Evolutionary conservation across 2,797 vertebrate species (phyloP).

Genomic region (Microchirus variegatus): DNA sequence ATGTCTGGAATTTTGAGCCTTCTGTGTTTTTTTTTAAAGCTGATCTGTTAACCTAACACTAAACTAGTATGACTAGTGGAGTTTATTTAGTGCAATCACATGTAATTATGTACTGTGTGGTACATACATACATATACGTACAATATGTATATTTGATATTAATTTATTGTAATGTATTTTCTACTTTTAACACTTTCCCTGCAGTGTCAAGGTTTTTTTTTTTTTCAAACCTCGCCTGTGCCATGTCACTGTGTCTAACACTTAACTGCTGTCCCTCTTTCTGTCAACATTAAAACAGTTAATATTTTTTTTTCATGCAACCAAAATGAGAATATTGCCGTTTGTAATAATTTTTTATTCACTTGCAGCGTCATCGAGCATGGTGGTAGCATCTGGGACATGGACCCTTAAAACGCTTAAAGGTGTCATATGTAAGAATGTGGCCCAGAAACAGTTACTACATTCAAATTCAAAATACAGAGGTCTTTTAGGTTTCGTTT

Average conservation of each 20-base stretch:
- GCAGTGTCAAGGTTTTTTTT: slow-evolving; percentile 29
- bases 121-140: slow-evolving; percentile 14
- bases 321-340: neutral
- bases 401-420: too few relatives aligned
- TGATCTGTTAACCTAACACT: slow-evolving; percentile 39
- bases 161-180: slow-evolving; percentile 71
- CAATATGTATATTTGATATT: slow-evolving; percentile 48
- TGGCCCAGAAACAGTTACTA: too few relatives aligned
- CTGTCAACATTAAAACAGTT: slow-evolving; percentile 63
- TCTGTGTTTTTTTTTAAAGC: slow-evolving; percentile 52
- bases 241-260: slow-evolving; percentile 45
- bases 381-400: too few relatives aligned
- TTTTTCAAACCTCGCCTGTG: slow-evolving; percentile 35
- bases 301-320: slow-evolving; percentile 34
- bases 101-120: slow-evolving; percentile 36
- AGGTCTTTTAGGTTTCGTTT: too few relatives aligned
- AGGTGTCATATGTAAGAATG: too few relatives aligned
- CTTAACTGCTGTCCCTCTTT: slow-evolving; percentile 48
- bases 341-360: too few relatives aligned
- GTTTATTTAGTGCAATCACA: slow-evolving; percentile 45
- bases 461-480: too few relatives aligned
- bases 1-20: slow-evolving; percentile 24
- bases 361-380: too few relatives aligned
- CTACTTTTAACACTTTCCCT: slow-evolving; percentile 34
- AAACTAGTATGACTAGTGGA: slow-evolving; percentile 32